A percentile compares a stretch with the other conserved stretches of the same genome.
Conservation (phyloP, 2,797 vertebrate species). For the Cheirogaleus major region DNA sequence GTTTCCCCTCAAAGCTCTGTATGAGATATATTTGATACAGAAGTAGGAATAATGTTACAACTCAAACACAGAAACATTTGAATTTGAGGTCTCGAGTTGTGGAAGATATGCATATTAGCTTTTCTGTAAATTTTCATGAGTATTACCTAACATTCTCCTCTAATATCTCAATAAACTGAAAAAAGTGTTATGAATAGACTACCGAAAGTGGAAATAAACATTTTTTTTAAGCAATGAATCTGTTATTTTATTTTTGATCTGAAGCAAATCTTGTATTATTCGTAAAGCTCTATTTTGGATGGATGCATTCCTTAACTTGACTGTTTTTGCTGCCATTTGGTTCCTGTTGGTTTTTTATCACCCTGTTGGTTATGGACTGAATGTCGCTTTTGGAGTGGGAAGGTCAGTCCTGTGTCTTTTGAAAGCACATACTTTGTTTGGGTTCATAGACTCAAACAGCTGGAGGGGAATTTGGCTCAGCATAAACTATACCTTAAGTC, state of each 20-base stretch:
- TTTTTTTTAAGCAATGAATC: too few relatives aligned
- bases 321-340: not conserved
- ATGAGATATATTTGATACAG: fast-evolving
- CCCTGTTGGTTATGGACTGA: not conserved
- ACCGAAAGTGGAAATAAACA: not conserved
- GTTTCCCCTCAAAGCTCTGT: fast-evolving
- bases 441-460: not conserved
- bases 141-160: not conserved
- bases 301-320: not conserved
- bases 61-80: fast-evolving
- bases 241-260: not conserved
- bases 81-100: not conserved
- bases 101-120: not conserved
- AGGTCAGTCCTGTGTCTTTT: not conserved
- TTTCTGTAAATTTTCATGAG: not conserved
- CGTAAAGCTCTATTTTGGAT: not conserved
- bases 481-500: too few relatives aligned
- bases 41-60: not conserved
- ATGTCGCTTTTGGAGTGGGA: not conserved
- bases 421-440: not conserved
- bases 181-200: not conserved
- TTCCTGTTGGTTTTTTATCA: not conserved
- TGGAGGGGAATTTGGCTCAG: too few relatives aligned
- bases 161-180: not conserved
- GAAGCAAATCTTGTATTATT: not conserved